Evolutionary conservation across 2,888 invertebrate species (phyloP).

Genomic region (Chalcosyrphus nemorum): DNA sequence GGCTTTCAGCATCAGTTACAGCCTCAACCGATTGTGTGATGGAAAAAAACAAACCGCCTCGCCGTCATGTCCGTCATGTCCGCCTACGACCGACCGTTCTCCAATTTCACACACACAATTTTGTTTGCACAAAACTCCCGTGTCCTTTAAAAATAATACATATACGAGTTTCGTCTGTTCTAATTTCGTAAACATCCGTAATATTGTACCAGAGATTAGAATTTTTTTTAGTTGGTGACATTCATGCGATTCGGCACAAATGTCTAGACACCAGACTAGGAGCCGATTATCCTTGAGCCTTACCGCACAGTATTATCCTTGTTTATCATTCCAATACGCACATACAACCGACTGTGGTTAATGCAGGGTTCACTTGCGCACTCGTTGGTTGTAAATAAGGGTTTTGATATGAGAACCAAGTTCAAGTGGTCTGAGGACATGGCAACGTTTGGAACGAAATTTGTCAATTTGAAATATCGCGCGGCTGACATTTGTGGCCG

Average conservation of each 20-base stretch:
- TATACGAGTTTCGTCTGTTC: slow-evolving; percentile 28
- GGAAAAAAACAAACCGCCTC: slow-evolving; percentile 68
- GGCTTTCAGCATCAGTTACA: slow-evolving; percentile 67
- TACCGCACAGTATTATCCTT: slow-evolving; percentile 64
- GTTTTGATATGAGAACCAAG: slow-evolving; percentile 34
- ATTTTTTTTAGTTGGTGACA: slow-evolving; percentile 60
- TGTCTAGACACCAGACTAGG: slow-evolving; percentile 72
- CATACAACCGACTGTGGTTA: slow-evolving; percentile 55
- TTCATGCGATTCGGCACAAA: slow-evolving; percentile 54
- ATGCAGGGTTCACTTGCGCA: slow-evolving; percentile 31
- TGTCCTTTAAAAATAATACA: slow-evolving; percentile 56
- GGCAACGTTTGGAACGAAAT: slow-evolving; percentile 41
- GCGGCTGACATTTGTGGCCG: slow-evolving; percentile 62
- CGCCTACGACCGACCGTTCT: slow-evolving; percentile 54
- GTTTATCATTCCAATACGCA: slow-evolving; percentile 58
- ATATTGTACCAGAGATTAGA: slow-evolving; percentile 46
- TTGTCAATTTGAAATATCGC: slow-evolving; percentile 64
- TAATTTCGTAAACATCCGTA: slow-evolving; percentile 49
- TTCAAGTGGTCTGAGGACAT: slow-evolving; percentile 57
- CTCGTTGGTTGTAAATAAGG: not conserved
- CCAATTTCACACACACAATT: slow-evolving; percentile 63
- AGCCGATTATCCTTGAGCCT: slow-evolving; percentile 63
- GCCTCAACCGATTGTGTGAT: slow-evolving; percentile 23
- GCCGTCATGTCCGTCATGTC: slow-evolving; percentile 53
- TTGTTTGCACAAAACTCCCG: slow-evolving; percentile 54